Conservation (phyloP, 2,113 vertebrate genomes). For the Indicator indicator region DNA sequence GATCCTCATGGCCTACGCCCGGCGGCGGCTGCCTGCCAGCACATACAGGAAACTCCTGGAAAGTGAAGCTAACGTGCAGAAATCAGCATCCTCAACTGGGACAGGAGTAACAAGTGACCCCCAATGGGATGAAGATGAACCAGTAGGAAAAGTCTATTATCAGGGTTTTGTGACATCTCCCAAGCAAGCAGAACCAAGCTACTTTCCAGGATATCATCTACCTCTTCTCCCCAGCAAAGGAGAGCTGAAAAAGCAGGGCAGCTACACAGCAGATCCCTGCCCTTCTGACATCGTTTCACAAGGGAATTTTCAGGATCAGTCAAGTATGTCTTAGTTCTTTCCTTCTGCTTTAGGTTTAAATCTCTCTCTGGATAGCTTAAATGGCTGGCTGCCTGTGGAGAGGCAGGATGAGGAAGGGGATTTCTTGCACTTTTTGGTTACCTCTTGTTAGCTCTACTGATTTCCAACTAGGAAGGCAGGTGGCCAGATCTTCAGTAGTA, state of each 20-base stretch:
- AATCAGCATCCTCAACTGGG: background rate
- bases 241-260: too few relatives aligned
- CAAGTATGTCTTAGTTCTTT: background rate
- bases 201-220: background rate
- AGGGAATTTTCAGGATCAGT: background rate
- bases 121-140: background rate
- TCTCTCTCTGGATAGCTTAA: background rate
- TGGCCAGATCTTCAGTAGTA: background rate
- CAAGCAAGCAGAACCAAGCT: background rate
- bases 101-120: background rate
- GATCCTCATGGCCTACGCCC: conserved; percentile 64
- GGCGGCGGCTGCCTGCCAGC: conserved; percentile 22
- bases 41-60: background rate
- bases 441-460: background rate
- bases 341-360: background rate
- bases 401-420: background rate
- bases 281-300: rapidly evolving
- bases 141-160: rapidly evolving
- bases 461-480: background rate
- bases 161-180: rapidly evolving
- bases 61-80: background rate
- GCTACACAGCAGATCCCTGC: rapidly evolving
- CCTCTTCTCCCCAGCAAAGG: background rate
- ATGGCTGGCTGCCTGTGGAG: background rate
- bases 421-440: background rate